These are phyloP conservation scores for Hippocampus abdominalis DNA, from an alignment of 2,113 vertebrate genomes.

Conservation along the genomic window DNA sequence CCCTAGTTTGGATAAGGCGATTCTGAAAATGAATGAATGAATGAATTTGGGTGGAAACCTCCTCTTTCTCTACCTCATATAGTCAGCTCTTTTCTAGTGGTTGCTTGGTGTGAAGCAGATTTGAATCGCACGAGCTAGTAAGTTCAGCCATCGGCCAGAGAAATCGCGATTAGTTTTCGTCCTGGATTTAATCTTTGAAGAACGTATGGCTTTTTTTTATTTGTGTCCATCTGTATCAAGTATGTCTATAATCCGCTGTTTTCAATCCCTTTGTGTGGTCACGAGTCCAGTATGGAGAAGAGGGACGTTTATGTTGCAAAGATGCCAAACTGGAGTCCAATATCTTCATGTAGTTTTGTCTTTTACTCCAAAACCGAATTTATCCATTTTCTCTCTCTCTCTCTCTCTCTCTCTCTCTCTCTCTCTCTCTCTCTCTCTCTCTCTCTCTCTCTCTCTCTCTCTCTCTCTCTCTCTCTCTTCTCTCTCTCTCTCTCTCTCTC, in stretches of 20 bases:
- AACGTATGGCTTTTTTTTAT: neutral
- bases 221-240: neutral
- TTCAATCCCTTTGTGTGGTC: neutral
- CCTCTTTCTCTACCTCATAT: slow-evolving; percentile 19
- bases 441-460: no score
- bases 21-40: no score
- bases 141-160: neutral
- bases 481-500: no score
- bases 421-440: no score
- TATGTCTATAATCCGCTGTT: neutral
- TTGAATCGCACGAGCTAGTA: slow-evolving; percentile 4
- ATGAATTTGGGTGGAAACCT: no score
- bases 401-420: no score
- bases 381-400: no score
- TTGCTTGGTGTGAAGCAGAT: neutral
- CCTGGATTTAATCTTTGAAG: slow-evolving; percentile 5
- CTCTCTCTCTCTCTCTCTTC: no score
- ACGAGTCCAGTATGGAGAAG: neutral
- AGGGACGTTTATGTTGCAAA: neutral
- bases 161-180: slow-evolving; percentile 3
- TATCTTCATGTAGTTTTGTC: neutral
- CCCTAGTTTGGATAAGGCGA: no score
- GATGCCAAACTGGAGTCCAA: neutral
- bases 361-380: no score
- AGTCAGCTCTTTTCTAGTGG: neutral